A percentile compares a stretch with the other conserved stretches of the same genome.
Conservation (phyloP, 2,113 vertebrate genomes). For the Psittacula cyanocephala region DNA sequence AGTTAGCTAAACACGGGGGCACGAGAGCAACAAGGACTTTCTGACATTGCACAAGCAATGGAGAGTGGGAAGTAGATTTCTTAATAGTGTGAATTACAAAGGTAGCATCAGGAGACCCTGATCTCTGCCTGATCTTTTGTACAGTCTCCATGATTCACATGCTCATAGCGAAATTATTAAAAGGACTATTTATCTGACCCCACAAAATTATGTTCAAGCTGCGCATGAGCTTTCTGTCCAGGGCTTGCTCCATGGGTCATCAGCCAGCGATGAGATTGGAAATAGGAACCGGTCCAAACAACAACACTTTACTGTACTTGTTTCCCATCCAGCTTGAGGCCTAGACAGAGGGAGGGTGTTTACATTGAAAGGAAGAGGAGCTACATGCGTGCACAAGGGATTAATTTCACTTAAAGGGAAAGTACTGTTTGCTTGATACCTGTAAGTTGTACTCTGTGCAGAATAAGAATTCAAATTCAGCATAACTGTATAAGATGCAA, state of each 20-base stretch:
- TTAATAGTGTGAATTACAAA: not conserved
- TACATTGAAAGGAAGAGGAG: not conserved
- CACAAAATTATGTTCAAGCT: not conserved
- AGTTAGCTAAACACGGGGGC: not conserved
- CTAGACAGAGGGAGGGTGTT: not conserved
- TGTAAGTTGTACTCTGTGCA: not conserved
- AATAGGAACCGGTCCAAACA: slow-evolving; percentile 12
- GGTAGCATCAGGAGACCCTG: not conserved
- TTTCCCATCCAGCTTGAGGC: slow-evolving; percentile 23
- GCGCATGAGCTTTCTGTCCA: not conserved
- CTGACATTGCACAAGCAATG: not conserved
- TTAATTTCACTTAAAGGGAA: not conserved
- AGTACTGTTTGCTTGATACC: not conserved
- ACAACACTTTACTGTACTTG: not conserved
- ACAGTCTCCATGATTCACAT: not conserved
- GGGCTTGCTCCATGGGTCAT: not conserved
- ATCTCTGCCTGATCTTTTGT: not conserved
- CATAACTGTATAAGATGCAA: not conserved
- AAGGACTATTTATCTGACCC: not conserved
- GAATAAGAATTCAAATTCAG: not conserved
- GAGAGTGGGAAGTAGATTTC: not conserved
- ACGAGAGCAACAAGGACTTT: slow-evolving; percentile 49
- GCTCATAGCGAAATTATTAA: not conserved
- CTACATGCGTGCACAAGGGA: fast-evolving
- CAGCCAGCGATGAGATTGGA: not conserved